Evolutionary conservation across 2,113 vertebrate genomes (phyloP), one percentile per base, ranked within the genome.

Genomic region (Phalacrocorax brasilianus): DNA sequence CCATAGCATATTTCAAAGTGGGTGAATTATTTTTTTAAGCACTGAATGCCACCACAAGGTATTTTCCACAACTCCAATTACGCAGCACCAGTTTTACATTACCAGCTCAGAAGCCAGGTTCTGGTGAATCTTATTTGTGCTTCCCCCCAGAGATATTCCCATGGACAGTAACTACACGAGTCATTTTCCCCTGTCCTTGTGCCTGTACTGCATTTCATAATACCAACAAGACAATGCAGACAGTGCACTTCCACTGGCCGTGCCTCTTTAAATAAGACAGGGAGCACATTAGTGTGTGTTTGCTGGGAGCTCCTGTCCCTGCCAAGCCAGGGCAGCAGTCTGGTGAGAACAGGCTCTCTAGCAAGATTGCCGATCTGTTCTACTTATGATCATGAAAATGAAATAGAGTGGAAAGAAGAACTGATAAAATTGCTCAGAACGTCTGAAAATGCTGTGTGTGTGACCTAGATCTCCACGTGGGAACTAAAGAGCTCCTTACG

Each of bases 231-330:
- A 78, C 84, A 75, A 27, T 5, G n/a, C 38, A 28, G 62, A 47
- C 1, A 0, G 58, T n/a, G 56, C 50, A 1, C 18, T 72, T 75
- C 38, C 56, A 89, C 38, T 2, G 62, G 59, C 44, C 0, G 0
- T 0, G 4, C 28, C 77, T 17, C 68, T 58, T n/a, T 7, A 42
- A 81, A 7, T 4, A 24, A 11, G 24, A 14, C 14, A 30, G 42
- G 33, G n/a, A 77, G 45, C 2, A 12, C 55, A 14, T 2, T 1
- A 38, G 52, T 0, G 21, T 13, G 27, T 21, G 40, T 42, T 45
- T 55, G 81, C 55, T 63, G 38, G 20, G 44, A 88, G 27, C 44
- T 53, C 71, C 50, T 11, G 40, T 2, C 59, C 50, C 35, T 61
- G 89, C 87, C 74, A 47, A 44, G 87, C 1, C 9, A 33, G 71